These are phyloP conservation scores for Bubo bubo DNA, from an alignment of 2,113 vertebrate species.

Conservation along the genomic window DNA sequence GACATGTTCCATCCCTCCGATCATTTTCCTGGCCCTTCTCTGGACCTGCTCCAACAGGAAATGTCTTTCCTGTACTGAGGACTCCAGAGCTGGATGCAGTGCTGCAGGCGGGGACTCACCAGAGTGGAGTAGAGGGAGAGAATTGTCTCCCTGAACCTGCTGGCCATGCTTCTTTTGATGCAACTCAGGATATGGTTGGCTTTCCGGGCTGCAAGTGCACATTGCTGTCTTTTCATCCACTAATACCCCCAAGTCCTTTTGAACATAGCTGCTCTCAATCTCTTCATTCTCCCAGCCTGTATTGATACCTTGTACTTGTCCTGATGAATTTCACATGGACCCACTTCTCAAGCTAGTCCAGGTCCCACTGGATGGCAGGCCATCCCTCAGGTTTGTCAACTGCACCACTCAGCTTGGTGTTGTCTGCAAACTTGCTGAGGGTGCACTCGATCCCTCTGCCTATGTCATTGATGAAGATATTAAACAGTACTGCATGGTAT, in stretches of 20 bases:
- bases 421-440: not conserved
- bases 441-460: not conserved
- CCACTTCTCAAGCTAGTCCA: not conserved
- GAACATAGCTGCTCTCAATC: too few relatives aligned
- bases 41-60: not conserved
- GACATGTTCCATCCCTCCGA: not conserved
- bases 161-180: not conserved
- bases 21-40: not conserved
- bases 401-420: not conserved
- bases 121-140: not conserved
- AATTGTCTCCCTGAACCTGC: not conserved
- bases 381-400: not conserved
- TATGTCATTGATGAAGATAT: not conserved
- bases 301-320: not conserved
- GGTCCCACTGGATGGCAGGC: too few relatives aligned
- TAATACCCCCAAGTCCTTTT: too few relatives aligned
- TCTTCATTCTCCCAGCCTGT: not conserved
- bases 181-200: not conserved
- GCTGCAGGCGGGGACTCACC: not conserved
- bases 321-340: not conserved
- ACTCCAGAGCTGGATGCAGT: not conserved
- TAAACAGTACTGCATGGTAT: not conserved
- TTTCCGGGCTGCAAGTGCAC: too few relatives aligned
- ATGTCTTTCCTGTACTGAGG: not conserved
- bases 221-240: too few relatives aligned